Percentiles rank a stretch among this genome's conserved stretches.
Conservation (phyloP, 1,140 invertebrate species). For the Drosophila athabasca region DNA sequence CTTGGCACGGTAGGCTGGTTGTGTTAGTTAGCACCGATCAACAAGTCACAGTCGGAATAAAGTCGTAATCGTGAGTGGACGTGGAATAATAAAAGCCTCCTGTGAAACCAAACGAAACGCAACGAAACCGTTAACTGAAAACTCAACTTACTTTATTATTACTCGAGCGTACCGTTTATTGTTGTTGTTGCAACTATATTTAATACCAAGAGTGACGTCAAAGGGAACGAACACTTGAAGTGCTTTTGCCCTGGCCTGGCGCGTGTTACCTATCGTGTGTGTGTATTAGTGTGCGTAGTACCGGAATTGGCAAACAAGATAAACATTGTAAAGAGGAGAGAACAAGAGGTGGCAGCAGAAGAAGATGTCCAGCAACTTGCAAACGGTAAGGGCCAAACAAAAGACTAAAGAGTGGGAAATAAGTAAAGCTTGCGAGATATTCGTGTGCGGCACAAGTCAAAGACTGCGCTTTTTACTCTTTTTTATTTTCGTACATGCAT, state of each 20-base stretch:
- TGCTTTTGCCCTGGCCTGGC: constrained; percentile 19
- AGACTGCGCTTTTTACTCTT: background rate
- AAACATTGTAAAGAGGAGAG: constrained; percentile 3
- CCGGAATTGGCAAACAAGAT: constrained; percentile 10
- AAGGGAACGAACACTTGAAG: constrained; percentile 12
- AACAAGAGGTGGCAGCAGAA: constrained; percentile 27
- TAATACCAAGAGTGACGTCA: constrained; percentile 42
- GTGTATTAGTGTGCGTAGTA: constrained; percentile 6
- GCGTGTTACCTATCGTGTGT: constrained; percentile 15
- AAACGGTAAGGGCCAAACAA: constrained; percentile 57
- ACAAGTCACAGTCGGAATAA: constrained; percentile 38
- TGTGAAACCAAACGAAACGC: too few species aligned
- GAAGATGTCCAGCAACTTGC: constrained; percentile 64
- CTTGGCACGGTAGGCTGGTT: background rate
- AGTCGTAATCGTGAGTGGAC: constrained; percentile 50
- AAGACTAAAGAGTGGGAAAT: background rate
- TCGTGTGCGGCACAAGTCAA: too few species aligned
- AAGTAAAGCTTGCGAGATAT: background rate
- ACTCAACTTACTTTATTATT: constrained; percentile 23
- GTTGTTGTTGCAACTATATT: constrained; percentile 25
- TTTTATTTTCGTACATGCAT: background rate
- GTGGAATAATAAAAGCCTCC: constrained; percentile 12
- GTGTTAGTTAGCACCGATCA: constrained; percentile 33
- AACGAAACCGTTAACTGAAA: constrained; percentile 43
- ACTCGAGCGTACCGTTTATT: constrained; percentile 6